These are phyloP conservation scores for Pelobates cultripes DNA, from an alignment of 2,797 vertebrate genomes.

Conservation along the genomic window DNA sequence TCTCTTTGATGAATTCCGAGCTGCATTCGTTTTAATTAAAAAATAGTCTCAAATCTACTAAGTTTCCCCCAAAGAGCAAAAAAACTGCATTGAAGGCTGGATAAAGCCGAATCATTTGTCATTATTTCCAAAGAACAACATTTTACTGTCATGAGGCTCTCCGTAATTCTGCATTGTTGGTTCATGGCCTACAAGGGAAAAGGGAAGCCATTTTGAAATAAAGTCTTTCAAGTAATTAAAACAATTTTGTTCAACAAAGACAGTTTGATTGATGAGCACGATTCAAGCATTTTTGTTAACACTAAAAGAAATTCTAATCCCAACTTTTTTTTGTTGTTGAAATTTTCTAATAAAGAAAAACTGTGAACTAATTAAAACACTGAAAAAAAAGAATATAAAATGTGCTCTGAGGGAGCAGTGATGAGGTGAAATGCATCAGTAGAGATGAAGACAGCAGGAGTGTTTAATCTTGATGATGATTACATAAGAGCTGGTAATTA, in stretches of 20 bases:
- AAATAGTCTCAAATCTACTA: constrained; percentile 29
- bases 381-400: too few relatives aligned
- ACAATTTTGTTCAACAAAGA: neutral
- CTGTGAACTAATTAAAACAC: too few relatives aligned
- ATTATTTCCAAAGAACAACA: neutral
- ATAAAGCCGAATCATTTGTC: constrained; percentile 16
- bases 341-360: too few relatives aligned
- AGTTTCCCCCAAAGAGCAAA: constrained; percentile 11
- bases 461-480: too few relatives aligned
- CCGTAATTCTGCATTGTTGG: constrained; percentile 3
- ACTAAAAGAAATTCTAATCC: too few relatives aligned
- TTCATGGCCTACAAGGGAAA: neutral
- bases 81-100: neutral
- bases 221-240: neutral
- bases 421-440: too few relatives aligned
- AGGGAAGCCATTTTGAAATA: constrained; percentile 3
- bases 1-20: constrained; percentile 16
- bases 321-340: too few relatives aligned
- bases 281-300: too few relatives aligned
- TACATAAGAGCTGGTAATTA: too few relatives aligned
- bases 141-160: neutral
- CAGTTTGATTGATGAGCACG: too few relatives aligned
- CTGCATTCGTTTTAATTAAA: constrained; percentile 33
- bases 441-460: too few relatives aligned
- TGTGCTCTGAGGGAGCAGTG: too few relatives aligned